Percentiles rank a stretch among this genome's conserved stretches.
These are phyloP conservation scores for Leucozona laternaria DNA, from an alignment of 2,888 invertebrate genomes.

Conservation along the genomic window DNA sequence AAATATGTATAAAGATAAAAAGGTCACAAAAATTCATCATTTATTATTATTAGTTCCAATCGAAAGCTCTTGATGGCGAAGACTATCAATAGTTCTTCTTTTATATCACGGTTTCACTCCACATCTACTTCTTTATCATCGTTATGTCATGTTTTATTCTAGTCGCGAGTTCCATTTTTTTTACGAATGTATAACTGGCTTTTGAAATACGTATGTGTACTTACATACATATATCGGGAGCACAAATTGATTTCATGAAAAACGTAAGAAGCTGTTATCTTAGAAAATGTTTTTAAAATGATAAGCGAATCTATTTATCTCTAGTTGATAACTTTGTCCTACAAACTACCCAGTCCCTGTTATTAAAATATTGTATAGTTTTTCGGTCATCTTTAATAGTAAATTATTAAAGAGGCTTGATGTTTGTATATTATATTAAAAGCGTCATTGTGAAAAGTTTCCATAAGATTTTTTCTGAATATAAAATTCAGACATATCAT, in stretches of 20 bases:
- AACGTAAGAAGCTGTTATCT: constrained; percentile 5
- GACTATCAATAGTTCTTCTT: neutral
- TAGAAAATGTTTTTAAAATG: neutral
- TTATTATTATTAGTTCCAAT: too few species aligned
- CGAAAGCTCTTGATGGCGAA: too few species aligned
- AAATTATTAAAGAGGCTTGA: too few species aligned
- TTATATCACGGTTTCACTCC: neutral
- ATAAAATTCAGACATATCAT: too few species aligned
- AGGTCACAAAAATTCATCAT: too few species aligned
- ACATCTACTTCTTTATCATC: neutral
- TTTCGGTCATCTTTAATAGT: neutral
- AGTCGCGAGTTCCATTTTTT: neutral
- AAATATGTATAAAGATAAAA: too few species aligned
- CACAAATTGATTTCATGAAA: neutral
- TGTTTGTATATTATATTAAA: too few species aligned
- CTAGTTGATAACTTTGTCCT: constrained; percentile 1
- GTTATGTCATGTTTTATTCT: neutral
- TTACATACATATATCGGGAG: neutral
- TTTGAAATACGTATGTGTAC: neutral
- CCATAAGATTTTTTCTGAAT: too few species aligned
- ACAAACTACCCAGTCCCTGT: neutral
- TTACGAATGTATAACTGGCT: neutral
- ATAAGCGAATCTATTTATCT: neutral
- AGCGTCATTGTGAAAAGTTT: too few species aligned
- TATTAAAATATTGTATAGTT: neutral